Evolutionary conservation across 2,113 vertebrate species (phyloP), one percentile per base, ranked within the genome.

Genomic region (Nerophis ophidion): DNA sequence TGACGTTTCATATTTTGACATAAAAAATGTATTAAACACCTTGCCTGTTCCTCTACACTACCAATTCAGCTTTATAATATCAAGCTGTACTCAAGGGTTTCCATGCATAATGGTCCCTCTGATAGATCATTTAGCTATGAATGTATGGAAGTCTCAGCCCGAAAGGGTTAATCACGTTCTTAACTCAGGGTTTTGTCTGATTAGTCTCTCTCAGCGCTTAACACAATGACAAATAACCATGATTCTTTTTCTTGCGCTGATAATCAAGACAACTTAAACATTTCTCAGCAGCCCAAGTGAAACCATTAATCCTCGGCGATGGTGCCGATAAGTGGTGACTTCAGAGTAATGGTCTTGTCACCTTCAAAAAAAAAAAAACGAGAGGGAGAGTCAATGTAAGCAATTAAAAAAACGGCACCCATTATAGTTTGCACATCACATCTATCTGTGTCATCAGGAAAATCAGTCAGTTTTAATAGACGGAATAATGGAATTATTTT

Each of bases 271-370:
- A 98, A 94, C 92, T 97, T 97, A 93, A 95, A 97, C 94, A 95
- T 96, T 96, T 91, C 93, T 98, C 91, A 88, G 92, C 86, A 86
- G 91, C 92, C 92, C 92, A 95, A 96, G 95, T 95, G 93, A 96
- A 94, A 93, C 95, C 96, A 99, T 99, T 98, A 98, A 99, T 99
- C 95, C 93, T 98, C 89, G 75, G 85, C 85, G 95, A 99, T 97
- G 91, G 91, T 86, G 87, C 91, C 85, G 94, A 98, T 99, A 98
- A 95, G 93, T 92, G 89, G 88, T 91, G 93, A 95, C 95, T 95
- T 88, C 85, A 89, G 92, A 96, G 93, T 99, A 99, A 98, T 98
- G 93, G 92, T 91, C 91, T 90, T 97, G 95, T 94, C 95, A 93
- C 91, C 90, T 90, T 72, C 5, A 48, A 53, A 86, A 89, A 87